Evolutionary conservation across 2,113 vertebrate genomes (phyloP).

Genomic region (Alaudala cheleensis): DNA sequence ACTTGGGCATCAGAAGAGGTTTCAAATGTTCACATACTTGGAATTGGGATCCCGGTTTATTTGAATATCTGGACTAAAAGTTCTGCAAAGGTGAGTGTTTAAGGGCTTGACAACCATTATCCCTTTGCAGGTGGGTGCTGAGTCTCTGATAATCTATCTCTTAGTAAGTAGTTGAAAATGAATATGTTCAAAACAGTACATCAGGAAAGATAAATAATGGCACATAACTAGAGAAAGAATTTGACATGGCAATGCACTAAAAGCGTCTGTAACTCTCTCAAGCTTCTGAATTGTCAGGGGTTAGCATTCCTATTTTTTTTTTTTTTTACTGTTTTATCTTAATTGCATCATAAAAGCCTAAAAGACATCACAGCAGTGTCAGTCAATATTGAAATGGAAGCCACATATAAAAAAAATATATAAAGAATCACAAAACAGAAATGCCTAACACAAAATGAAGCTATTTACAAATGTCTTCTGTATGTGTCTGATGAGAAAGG

Average conservation of each 20-base stretch:
- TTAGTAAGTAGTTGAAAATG: background rate
- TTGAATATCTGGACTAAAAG: background rate
- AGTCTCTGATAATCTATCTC: background rate
- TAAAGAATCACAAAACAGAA: background rate
- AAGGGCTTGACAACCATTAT: background rate
- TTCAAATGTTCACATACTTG: background rate
- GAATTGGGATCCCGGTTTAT: accelerated
- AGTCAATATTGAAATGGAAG: background rate
- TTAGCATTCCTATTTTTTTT: background rate
- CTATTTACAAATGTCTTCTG: background rate
- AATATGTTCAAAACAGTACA: background rate
- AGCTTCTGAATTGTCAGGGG: background rate
- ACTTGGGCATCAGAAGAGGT: background rate
- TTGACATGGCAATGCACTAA: background rate
- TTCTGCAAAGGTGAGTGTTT: background rate
- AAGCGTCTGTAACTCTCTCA: background rate
- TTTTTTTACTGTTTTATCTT: background rate
- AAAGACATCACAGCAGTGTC: background rate
- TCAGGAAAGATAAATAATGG: background rate
- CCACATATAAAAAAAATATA: background rate
- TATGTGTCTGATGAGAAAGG: background rate
- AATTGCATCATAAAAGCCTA: background rate
- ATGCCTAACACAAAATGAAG: background rate
- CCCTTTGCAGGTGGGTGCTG: background rate
- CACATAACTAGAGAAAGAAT: background rate